Percentiles rank a stretch among this genome's conserved stretches.
Conservation (phyloP, 2,113 vertebrate genomes). For the Casuarius casuarius region DNA sequence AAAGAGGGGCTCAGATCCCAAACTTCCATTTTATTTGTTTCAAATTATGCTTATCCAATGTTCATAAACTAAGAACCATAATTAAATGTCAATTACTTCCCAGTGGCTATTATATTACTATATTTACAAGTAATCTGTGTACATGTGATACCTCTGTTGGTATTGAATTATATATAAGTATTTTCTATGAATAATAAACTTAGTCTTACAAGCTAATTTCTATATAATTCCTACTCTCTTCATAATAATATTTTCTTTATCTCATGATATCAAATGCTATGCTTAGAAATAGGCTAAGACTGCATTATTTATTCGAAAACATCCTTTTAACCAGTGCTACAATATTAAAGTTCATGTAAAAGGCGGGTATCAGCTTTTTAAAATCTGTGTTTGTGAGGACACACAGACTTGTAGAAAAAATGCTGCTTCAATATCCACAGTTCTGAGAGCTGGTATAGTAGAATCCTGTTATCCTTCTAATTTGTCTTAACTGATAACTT, state of each 20-base stretch:
- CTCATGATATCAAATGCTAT: not conserved
- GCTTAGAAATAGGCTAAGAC: not conserved
- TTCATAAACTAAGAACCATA: not conserved
- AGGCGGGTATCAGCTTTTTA: not conserved
- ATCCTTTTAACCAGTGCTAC: not conserved
- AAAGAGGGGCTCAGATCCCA: not conserved
- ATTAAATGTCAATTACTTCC: not conserved
- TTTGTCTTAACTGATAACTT: not conserved
- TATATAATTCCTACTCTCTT: not conserved
- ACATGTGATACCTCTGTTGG: fast-evolving
- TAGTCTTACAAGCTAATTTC: not conserved
- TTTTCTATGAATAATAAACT: not conserved
- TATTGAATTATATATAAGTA: not conserved
- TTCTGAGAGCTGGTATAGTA: not conserved
- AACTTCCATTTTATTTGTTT: not conserved
- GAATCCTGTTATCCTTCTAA: not conserved
- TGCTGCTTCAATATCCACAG: not conserved
- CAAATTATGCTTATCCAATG: not conserved
- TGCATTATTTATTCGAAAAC: not conserved
- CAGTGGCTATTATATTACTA: not conserved
- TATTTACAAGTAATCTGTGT: not conserved
- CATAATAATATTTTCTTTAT: not conserved
- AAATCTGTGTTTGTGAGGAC: not conserved
- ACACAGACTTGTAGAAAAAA: not conserved
- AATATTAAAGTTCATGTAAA: not conserved